Evolutionary conservation across 2,113 vertebrate species (phyloP).

Genomic region (Neomonachus schauinslandi): DNA sequence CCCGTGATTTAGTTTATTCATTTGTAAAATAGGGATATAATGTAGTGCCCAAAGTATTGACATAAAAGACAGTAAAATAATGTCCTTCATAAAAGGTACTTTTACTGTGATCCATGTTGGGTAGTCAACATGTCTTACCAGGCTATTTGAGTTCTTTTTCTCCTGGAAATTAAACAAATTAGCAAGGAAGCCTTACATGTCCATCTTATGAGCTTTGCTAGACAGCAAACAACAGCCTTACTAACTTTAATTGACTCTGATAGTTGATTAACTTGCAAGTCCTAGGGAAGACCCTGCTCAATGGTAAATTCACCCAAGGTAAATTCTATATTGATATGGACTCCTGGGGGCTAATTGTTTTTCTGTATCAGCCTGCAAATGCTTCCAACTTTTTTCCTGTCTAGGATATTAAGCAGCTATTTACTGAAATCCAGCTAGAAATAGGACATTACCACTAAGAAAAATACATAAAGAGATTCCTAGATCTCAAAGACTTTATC

Average conservation of each 20-base stretch:
- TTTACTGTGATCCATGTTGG: neutral
- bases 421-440: slow-evolving; percentile 22
- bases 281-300: neutral
- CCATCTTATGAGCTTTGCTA: neutral
- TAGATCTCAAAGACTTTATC: neutral
- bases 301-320: neutral
- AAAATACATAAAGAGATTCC: neutral
- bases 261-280: neutral
- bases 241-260: neutral
- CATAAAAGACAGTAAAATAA: slow-evolving; percentile 26
- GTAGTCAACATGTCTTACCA: neutral
- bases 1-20: neutral
- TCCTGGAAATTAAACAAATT: neutral
- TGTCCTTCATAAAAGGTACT: neutral
- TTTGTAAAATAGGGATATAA: neutral
- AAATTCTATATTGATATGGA: neutral
- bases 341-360: neutral
- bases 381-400: neutral
- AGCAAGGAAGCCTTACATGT: neutral
- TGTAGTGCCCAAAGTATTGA: neutral
- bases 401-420: neutral
- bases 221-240: neutral
- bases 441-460: neutral
- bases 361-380: neutral
- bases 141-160: neutral